Base-by-base conservation (phyloP, 1,140 invertebrate genomes). In the Trialeurodes vaporariorum region DNA sequence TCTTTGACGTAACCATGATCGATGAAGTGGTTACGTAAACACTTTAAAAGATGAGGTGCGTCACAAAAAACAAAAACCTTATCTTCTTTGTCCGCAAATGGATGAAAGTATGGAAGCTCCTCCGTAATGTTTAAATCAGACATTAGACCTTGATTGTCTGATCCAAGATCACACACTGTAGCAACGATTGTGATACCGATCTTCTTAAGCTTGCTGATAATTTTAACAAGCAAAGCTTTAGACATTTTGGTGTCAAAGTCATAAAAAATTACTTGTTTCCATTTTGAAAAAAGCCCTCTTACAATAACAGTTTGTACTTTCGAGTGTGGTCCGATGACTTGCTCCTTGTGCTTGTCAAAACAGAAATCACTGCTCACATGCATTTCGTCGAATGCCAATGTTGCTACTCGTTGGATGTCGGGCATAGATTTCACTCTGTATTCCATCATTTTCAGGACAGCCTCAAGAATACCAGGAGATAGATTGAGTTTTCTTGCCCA, bases 251-350 rank as follows among this genome's bases (percentile, higher is more conserved):
- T 5, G 34, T 49, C 34, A 49, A 9, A 49, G 17, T 49, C 34
- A 49, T 49, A 49, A 49, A 9, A 49, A 17, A 49, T 9, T 9
- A 49, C 5, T 17, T 49, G 34, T 49, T 49, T 49, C 34, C 34
- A 49, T 5, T 5, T 9, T 9, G 5, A 5, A 49, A 49, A 49
- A 49, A 49, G 34, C 21, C 58, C 58, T 59, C 24, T 58, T 24
- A 21, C 58, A 21, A 66, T 21, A 9, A 25, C 49, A 24, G 59
- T 21, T 26, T 63, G 61, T 1, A 2, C 61, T 21, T 13, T 25
- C 26, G 22, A 24, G 26, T 63, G 61, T 24, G 65, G 25, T 26
- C 65, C 64, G 58, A 65, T 65, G 12, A 65, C 64, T 58, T 65
- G 40, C n/a, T 65, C 49, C 17, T 65, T 58, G 9, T 24, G n/a